These are phyloP conservation scores for Pissodes strobi DNA, from an alignment of 1,140 invertebrate genomes.

Conservation along the genomic window DNA sequence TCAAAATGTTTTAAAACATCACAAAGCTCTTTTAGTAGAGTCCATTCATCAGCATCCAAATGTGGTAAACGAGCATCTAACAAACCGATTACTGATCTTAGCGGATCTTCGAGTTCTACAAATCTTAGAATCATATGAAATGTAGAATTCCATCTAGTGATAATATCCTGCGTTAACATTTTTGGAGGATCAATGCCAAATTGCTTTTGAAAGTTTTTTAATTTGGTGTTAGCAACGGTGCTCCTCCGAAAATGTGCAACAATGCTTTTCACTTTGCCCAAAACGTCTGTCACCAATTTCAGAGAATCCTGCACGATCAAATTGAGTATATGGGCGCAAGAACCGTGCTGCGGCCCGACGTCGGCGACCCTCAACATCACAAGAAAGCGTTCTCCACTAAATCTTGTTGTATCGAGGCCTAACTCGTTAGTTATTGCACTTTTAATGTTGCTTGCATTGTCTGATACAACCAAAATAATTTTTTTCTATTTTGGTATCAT, in stretches of 20 bases:
- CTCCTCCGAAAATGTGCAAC: no score
- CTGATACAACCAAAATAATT: no score
- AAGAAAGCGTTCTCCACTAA: no score
- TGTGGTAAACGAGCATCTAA: slow-evolving; percentile 14
- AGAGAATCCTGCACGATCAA: slow-evolving; percentile 37
- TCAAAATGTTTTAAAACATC: no score
- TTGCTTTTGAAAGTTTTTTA: not conserved
- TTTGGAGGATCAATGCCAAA: slow-evolving; percentile 1
- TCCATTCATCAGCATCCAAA: slow-evolving; percentile 8
- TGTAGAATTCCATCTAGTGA: slow-evolving; percentile 51
- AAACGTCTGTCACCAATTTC: slow-evolving; percentile 2
- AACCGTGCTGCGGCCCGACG: no score
- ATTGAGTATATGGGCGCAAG: slow-evolving; percentile 40
- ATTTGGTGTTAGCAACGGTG: not conserved
- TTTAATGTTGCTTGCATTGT: no score
- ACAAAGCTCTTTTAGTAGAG: no score
- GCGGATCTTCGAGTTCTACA: no score
- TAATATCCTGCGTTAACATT: slow-evolving; percentile 40
- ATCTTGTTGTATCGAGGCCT: no score
- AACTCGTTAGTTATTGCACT: no score
- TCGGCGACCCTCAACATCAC: no score
- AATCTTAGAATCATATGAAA: slow-evolving; percentile 46
- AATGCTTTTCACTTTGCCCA: not conserved
- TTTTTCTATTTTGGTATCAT: no score
- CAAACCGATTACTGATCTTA: slow-evolving; percentile 3